phyloP scores from a whole-genome alignment of 2,888 invertebrate genomes.

The Microplitis manilae region DNA sequence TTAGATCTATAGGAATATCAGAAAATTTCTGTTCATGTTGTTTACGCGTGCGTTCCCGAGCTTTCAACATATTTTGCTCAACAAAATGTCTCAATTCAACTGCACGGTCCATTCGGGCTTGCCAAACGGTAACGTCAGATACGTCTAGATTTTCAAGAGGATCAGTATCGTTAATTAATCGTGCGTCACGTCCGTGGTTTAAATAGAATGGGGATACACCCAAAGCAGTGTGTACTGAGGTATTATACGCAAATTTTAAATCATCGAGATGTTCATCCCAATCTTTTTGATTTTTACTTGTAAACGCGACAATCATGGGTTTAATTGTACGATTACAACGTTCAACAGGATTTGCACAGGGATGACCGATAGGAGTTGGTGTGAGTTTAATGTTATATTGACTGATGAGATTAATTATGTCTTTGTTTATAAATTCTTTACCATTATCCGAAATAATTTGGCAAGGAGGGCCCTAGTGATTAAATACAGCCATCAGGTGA shows the following conservation, averaged over 20 bases:
- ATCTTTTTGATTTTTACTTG: constrained; percentile 29
- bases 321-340: constrained; percentile 41
- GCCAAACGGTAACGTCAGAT: not conserved
- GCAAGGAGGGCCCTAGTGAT: constrained; percentile 22
- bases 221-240: constrained; percentile 39
- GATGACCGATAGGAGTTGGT: constrained; percentile 40
- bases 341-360: constrained; percentile 42
- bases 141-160: too few relatives aligned
- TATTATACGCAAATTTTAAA: constrained; percentile 38
- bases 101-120: not conserved
- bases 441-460: constrained; percentile 33
- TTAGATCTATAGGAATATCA: constrained; percentile 20
- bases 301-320: constrained; percentile 41
- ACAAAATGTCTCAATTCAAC: not conserved
- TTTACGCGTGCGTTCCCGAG: too few relatives aligned
- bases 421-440: constrained; percentile 30
- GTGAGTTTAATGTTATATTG: constrained; percentile 12
- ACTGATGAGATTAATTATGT: constrained; percentile 23
- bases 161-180: not conserved
- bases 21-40: too few relatives aligned
- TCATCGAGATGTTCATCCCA: constrained; percentile 42
- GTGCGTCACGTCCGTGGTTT: constrained; percentile 39
- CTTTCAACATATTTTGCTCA: not conserved
- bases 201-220: constrained; percentile 37
- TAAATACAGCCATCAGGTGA: constrained; percentile 1